Conservation (phyloP, 2,113 vertebrate species). For the Gymnobelideus leadbeateri region DNA sequence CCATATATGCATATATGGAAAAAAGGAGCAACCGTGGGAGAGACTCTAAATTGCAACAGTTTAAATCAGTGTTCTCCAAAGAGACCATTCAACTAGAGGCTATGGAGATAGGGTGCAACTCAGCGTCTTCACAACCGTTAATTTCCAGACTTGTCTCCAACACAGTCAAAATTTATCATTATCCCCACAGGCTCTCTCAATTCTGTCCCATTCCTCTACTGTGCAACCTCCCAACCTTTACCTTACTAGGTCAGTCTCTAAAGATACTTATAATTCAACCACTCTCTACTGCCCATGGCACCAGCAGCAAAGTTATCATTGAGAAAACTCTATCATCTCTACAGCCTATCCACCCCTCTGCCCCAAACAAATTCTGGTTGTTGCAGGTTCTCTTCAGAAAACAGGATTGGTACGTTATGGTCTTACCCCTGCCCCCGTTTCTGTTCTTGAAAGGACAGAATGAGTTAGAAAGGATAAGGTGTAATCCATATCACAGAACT, state of each 20-base stretch:
- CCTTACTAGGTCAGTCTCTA: background rate
- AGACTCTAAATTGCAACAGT: background rate
- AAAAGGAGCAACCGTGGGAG: background rate
- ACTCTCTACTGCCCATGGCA: background rate
- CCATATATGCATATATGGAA: too few species aligned
- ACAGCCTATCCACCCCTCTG: background rate
- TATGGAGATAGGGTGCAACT: background rate
- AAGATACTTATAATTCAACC: background rate
- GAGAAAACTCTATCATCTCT: background rate
- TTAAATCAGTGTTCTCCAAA: background rate
- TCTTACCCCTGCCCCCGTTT: background rate
- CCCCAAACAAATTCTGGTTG: background rate
- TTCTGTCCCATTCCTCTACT: background rate
- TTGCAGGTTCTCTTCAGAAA: too few species aligned
- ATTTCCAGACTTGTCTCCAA: background rate
- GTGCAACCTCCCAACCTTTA: background rate
- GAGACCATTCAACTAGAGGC: background rate
- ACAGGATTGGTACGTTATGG: too few species aligned
- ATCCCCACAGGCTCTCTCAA: background rate
- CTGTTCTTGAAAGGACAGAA: background rate
- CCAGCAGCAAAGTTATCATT: background rate
- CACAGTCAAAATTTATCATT: background rate
- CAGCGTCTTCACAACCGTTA: background rate
- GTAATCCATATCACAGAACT: background rate
- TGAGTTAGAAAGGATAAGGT: background rate